phyloP scores from a whole-genome alignment of 2,113 vertebrate genomes.

The Pogonocichla stellata region DNA sequence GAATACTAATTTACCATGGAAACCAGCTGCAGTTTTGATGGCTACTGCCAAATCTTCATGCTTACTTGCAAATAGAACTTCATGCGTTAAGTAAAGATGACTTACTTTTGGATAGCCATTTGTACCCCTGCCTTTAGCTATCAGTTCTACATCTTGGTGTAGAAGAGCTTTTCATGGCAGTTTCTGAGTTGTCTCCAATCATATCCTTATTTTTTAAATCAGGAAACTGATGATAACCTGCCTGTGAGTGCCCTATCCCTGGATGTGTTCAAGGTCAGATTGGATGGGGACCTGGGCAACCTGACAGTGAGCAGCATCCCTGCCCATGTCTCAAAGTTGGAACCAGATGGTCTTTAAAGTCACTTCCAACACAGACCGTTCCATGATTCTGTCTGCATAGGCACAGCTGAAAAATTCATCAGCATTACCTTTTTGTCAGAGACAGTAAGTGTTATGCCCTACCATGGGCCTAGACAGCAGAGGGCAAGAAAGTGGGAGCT shows the following conservation, averaged over 20 bases:
- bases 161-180: background rate
- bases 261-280: background rate
- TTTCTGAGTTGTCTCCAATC: background rate
- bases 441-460: background rate
- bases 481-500: background rate
- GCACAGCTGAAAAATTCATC: background rate
- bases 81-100: rapidly evolving
- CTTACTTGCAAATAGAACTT: background rate
- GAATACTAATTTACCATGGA: background rate
- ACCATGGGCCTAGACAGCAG: background rate
- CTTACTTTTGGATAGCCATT: background rate
- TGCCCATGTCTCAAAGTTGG: background rate
- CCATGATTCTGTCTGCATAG: background rate
- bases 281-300: background rate
- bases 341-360: background rate
- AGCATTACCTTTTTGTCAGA: background rate
- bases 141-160: background rate
- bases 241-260: background rate
- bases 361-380: background rate
- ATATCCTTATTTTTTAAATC: background rate
- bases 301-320: background rate
- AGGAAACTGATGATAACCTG: background rate
- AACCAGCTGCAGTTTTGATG: background rate
- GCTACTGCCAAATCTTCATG: background rate
- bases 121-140: background rate